Percentiles rank a stretch among this genome's conserved stretches.
Conservation (phyloP, 92 coral and sea anemone genomes). For the Zoanthus gigantus region DNA sequence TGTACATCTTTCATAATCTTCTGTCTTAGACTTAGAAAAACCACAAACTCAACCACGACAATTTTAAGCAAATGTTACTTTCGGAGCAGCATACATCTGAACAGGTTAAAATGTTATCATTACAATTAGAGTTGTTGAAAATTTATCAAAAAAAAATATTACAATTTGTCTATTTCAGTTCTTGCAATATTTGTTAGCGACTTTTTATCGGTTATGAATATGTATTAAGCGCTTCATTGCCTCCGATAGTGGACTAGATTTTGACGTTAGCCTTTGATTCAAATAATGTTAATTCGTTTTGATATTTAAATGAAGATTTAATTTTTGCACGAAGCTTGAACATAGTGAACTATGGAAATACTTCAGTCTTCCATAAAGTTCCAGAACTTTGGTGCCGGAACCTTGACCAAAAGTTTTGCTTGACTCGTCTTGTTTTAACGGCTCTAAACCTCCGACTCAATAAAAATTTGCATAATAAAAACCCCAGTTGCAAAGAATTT, state of each 20-base stretch:
- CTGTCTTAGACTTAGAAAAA: not conserved
- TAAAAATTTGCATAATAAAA: conserved; percentile 4
- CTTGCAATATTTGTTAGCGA: not conserved
- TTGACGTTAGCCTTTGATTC: not conserved
- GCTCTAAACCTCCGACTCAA: not conserved
- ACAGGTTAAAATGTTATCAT: not conserved
- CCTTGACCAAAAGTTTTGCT: not conserved
- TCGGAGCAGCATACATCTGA: not conserved
- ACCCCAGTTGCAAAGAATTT: not conserved
- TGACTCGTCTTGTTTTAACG: conserved; percentile 2
- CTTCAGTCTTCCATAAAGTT: not conserved
- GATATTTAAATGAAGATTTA: not conserved
- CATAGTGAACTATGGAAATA: not conserved
- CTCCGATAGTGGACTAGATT: not conserved
- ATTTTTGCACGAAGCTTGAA: not conserved
- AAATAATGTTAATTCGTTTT: not conserved
- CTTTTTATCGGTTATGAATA: not conserved
- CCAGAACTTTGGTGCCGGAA: not conserved
- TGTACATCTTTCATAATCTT: not conserved
- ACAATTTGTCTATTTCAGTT: not conserved
- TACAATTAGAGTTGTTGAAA: not conserved
- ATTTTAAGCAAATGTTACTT: not conserved
- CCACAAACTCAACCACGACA: not conserved
- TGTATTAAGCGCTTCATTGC: not conserved
- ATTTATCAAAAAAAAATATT: not conserved